Base-by-base conservation (phyloP, 1,140 invertebrate genomes). In the Calosoma granatense region DNA sequence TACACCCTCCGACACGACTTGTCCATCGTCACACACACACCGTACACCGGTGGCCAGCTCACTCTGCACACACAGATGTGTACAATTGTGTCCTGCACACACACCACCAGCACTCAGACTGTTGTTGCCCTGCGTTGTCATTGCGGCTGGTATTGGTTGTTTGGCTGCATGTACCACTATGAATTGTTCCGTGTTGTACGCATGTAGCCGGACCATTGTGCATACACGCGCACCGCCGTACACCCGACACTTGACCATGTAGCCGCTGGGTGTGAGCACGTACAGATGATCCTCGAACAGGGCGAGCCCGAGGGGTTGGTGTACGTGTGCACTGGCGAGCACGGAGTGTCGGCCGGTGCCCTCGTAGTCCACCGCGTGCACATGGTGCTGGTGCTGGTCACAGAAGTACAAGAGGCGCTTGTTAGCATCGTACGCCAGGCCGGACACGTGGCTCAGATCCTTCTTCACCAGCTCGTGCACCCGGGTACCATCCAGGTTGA, bases 341-440 rank as follows among this genome's bases (percentile, higher is more conserved):
- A 86, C 71, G 1, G 76, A 59, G 55, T 72, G 71, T 12, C 81
- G 70, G 39, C 78, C 72, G 1, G 71, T 74, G 6, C 83, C 84
- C 53, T 87, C 78, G 9, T 88, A 80, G 58, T 77, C 76, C n/a
- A 84, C 74, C 53, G 76, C 73, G 64, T 84, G 78, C 17, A 92
- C 78, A 6, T 74, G 75, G 55, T 76, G 78, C 11, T 66, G 65
- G 67, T 76, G 80, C 59, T 80, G 71, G 66, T 89, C 87, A 0
- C 79, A 74, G 69, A 82, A 87, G 65, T 90, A 92, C 1, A 92
- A 63, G 36, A 75, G 65, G 57, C 77, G 74, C 57, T 78, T 81
- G 56, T 83, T 76, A 52, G 79, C 73, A 74, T 92, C 87, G 23
- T 80, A 75, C 0, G 85, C 75, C 0, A 92, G 60, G 0, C 84